These are phyloP conservation scores for Trichomycterus rosablanca DNA, from an alignment of 2,113 vertebrate species.

Conservation along the genomic window DNA sequence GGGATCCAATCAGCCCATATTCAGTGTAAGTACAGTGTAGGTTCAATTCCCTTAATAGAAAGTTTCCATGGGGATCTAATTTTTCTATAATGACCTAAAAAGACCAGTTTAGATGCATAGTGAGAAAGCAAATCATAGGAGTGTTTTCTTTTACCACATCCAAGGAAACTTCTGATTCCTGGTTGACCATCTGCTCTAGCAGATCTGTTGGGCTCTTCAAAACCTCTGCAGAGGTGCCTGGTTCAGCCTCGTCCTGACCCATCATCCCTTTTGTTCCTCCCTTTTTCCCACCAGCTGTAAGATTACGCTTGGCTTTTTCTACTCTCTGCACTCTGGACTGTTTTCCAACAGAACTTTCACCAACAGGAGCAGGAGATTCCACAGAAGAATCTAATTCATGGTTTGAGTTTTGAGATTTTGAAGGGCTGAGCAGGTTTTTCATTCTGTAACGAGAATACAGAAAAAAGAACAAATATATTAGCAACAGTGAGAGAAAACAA, in stretches of 20 bases:
- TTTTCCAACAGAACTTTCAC: neutral
- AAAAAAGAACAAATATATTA: neutral
- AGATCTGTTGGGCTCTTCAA: neutral
- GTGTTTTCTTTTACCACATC: constrained; percentile 13
- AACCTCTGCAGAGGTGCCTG: neutral
- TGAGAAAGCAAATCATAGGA: too few relatives aligned
- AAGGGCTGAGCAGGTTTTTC: neutral
- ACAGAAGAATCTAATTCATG: neutral
- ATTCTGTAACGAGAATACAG: neutral
- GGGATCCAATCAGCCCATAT: too few relatives aligned
- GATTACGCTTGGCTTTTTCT: neutral
- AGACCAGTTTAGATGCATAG: too few relatives aligned
- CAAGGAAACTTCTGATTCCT: neutral
- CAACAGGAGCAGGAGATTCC: neutral
- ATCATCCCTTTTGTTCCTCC: neutral
- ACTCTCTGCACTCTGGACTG: neutral
- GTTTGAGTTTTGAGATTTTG: neutral
- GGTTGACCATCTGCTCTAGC: neutral
- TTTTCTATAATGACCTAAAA: too few relatives aligned
- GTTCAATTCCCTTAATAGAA: too few relatives aligned
- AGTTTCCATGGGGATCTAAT: too few relatives aligned
- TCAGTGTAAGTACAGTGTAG: too few relatives aligned
- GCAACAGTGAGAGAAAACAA: too few relatives aligned
- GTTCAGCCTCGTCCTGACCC: neutral
- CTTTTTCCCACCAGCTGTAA: neutral